phyloP scores from a whole-genome alignment of 1,140 invertebrate species.

The Lordiphosa collinella region DNA sequence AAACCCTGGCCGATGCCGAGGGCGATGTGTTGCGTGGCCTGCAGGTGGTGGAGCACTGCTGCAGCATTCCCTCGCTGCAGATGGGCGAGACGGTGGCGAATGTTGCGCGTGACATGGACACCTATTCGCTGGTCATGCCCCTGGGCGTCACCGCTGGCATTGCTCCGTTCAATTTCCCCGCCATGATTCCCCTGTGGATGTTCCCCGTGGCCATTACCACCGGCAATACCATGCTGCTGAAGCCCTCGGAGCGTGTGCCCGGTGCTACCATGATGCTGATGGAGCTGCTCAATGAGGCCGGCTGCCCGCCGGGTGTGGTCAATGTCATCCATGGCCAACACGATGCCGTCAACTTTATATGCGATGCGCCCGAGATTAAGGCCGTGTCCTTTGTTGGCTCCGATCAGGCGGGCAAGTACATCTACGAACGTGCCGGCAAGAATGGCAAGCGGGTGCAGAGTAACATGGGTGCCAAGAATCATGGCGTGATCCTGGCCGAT shows the following conservation, averaged over 20 bases:
- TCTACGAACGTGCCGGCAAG: conserved; percentile 93
- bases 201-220: conserved; percentile 96
- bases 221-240: conserved; percentile 89
- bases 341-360: conserved; percentile 97
- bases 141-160: conserved; percentile 84
- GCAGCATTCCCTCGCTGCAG: conserved; percentile 93
- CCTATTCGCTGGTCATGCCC: conserved; percentile 92
- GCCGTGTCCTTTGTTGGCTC: conserved; percentile 99
- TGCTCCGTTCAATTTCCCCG: conserved; percentile 97
- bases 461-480: conserved; percentile 99
- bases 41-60: conserved; percentile 98
- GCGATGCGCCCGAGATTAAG: conserved; percentile 96
- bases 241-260: conserved; percentile 98
- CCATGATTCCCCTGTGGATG: conserved; percentile 99
- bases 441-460: conserved; percentile 97
- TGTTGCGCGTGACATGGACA: conserved; percentile 96
- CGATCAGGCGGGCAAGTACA: conserved; percentile 96
- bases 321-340: conserved; percentile 95
- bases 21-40: conserved; percentile 98
- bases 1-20: conserved; percentile 97
- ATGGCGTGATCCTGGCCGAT: conserved; percentile 97
- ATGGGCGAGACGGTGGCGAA: conserved; percentile 95
- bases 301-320: conserved; percentile 91
- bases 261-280: conserved; percentile 96
- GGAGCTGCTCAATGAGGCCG: conserved; percentile 81